phyloP scores from a whole-genome alignment of 23 tunicate species.

The Corella eumyota region DNA sequence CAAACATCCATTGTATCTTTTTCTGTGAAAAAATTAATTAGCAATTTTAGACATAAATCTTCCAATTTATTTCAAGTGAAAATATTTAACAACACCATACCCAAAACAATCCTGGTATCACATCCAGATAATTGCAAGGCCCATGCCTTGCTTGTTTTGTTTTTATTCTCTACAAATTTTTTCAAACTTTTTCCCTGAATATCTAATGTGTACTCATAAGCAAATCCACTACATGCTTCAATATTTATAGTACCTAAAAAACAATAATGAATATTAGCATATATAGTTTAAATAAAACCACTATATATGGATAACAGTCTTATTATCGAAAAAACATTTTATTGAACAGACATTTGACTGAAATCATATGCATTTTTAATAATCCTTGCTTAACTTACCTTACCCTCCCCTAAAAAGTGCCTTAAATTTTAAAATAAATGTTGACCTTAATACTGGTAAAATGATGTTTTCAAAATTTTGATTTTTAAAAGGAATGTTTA shows the following conservation, averaged over 20 bases:
- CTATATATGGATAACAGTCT: no score
- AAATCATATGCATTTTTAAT: no score
- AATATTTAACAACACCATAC: no score
- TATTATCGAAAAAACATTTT: no score
- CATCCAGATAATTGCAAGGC: conserved; percentile 25
- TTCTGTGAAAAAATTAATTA: conserved; percentile 20
- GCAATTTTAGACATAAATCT: not conserved
- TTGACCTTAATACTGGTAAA: no score
- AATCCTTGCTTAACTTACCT: no score
- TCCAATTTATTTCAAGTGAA: no score
- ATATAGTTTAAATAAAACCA: not conserved
- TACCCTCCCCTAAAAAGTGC: no score
- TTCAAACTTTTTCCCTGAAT: conserved; percentile 81
- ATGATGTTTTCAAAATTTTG: no score
- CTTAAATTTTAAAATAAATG: no score
- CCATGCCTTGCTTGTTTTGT: conserved; percentile 82
- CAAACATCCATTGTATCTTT: conserved; percentile 94
- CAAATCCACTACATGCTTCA: conserved; percentile 75
- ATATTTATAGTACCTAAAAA: conserved; percentile 54
- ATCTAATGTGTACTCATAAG: conserved; percentile 73
- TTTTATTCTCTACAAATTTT: conserved; percentile 73
- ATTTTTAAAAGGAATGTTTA: no score
- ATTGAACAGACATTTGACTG: no score
- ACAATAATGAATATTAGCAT: not conserved
- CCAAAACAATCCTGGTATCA: conserved; percentile 77